Conservation (phyloP, 1,140 invertebrate genomes). For the Philotrypesis tridentata region DNA sequence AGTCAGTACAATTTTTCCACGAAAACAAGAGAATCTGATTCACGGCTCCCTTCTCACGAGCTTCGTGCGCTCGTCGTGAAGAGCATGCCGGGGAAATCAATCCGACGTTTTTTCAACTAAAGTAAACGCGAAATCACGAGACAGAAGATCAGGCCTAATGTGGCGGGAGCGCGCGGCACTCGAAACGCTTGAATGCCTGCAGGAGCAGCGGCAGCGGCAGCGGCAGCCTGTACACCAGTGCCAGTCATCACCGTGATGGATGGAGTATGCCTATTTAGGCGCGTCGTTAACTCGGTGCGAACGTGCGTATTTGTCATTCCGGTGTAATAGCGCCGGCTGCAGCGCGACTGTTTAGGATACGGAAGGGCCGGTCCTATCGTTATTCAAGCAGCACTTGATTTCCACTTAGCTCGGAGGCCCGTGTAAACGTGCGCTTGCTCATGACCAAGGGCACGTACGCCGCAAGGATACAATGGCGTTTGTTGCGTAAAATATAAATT, state of each 20-base stretch:
- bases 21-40: no score
- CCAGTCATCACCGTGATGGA: slow-evolving; percentile 64
- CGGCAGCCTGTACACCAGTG: slow-evolving; percentile 8
- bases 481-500: no score
- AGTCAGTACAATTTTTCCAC: no score
- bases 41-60: not conserved
- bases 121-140: not conserved
- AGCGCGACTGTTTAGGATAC: slow-evolving; percentile 21
- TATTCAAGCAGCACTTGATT: slow-evolving; percentile 46
- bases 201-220: not conserved
- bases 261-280: slow-evolving; percentile 61
- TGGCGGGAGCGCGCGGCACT: not conserved
- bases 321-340: slow-evolving; percentile 6
- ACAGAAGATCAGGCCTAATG: not conserved
- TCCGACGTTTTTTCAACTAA: not conserved
- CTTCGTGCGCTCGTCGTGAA: not conserved
- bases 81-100: not conserved
- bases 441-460: not conserved
- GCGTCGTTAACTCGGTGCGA: slow-evolving; percentile 53
- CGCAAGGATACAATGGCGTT: not conserved
- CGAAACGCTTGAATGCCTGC: slow-evolving; percentile 41
- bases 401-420: slow-evolving; percentile 40
- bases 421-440: not conserved
- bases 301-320: slow-evolving; percentile 50
- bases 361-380: slow-evolving; percentile 38